Percentiles rank a stretch among this genome's conserved stretches.
These are phyloP conservation scores for Parascotia fuliginaria DNA, from an alignment of 2,888 invertebrate species.

Conservation along the genomic window DNA sequence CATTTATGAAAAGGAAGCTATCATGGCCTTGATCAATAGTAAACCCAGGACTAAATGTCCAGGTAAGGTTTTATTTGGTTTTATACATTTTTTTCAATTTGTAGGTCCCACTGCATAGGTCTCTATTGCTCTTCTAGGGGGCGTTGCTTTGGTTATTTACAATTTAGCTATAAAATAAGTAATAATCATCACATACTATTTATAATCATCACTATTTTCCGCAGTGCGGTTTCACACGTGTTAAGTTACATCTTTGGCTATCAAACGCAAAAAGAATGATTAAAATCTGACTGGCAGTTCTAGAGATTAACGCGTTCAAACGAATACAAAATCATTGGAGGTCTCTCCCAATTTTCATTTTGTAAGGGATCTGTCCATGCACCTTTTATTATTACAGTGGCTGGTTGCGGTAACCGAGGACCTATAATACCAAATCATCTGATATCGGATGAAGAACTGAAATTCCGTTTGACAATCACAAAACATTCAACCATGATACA, in stretches of 20 bases:
- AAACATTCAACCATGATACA: slow-evolving; percentile 71
- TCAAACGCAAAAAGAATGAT: too few relatives aligned
- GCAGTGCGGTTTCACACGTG: too few relatives aligned
- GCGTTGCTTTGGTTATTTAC: too few relatives aligned
- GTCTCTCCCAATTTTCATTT: too few relatives aligned
- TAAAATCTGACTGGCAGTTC: too few relatives aligned
- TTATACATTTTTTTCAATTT: neutral
- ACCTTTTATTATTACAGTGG: slow-evolving; percentile 59
- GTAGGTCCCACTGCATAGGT: neutral
- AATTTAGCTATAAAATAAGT: too few relatives aligned
- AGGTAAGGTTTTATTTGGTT: slow-evolving; percentile 51
- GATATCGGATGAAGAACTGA: slow-evolving; percentile 70
- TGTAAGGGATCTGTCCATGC: neutral
- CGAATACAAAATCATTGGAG: too few relatives aligned
- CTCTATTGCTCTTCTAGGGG: neutral
- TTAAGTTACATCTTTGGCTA: too few relatives aligned
- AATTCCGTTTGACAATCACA: slow-evolving; percentile 63
- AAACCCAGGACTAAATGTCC: slow-evolving; percentile 72
- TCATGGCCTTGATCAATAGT: slow-evolving; percentile 66
- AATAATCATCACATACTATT: too few relatives aligned
- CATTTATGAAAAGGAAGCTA: slow-evolving; percentile 76
- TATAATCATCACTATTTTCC: too few relatives aligned
- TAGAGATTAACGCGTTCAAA: too few relatives aligned
- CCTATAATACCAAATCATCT: slow-evolving; percentile 63
- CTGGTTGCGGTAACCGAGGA: slow-evolving; percentile 76